Base-by-base conservation (phyloP, 2,113 vertebrate genomes). In the Epinephelus lanceolatus region DNA sequence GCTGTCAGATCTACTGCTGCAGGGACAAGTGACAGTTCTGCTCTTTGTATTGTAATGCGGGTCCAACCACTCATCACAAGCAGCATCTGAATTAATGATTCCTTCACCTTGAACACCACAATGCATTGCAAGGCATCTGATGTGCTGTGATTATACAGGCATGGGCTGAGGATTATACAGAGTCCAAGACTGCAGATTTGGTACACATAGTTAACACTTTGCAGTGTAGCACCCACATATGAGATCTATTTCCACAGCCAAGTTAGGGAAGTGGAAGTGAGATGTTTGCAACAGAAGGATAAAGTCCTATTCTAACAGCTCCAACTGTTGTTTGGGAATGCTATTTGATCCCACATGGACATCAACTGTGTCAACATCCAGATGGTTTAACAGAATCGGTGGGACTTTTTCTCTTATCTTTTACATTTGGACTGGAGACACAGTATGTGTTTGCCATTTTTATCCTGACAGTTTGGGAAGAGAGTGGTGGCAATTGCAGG, bases 1-100 rank as follows among this genome's bases (percentile, higher is more conserved):
- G 53, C 52, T 71, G 21, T 67, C 63, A 76, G 37, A 55, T 76
- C 75, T 33, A 9, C 49, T 27, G 52, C 52, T 33, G 25, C 75
- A 12, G 27, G 67, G 72, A 62, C 72, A 52, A 62, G 25, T 37
- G 57, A 52, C 27, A 30, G 2, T 37, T 23, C 25, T 42, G 69
- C 14, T 53, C n/a, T 37, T 76, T 65, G 30, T 40, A 76, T 53
- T 25, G 30, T 18, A 37, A 63, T 63, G 25, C 57, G 25, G 37
- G 14, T 3, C 10, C 60, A 76, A 53, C 27, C 25, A 37, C 30
- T 63, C 59, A 40, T 63, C 60, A 25, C 47, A 25, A 63, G 51
- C 72, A n/a, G 55, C 40, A 49, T 62, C 59, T 63, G 53, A 33
- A 59, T 30, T 7, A 59, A 68, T 57, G 21, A 69, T 51, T 51